Base-by-base conservation (phyloP, 2,113 vertebrate species). In the Bufo gargarizans region DNA sequence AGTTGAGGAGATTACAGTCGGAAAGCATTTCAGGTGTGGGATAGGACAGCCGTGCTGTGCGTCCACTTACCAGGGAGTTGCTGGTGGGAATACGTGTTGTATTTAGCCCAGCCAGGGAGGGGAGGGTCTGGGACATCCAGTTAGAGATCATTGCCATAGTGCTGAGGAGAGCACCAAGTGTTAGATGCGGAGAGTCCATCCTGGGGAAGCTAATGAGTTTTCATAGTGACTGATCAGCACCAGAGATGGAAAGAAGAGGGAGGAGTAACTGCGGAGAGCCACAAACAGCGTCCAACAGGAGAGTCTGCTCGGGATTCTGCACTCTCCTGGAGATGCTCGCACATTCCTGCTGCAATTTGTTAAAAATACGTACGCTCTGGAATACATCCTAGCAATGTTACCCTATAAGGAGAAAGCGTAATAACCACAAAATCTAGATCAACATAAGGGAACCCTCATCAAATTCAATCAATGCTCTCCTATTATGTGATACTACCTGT, bases 101-200 rank as follows among this genome's bases (percentile, higher is more conserved):
- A 78, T 98, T 97, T 88, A 99, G 95, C 93, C 97, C 97, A 84
- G 97, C 96, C 91, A 98, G 94, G 56, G 96, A 96, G 12, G 97
- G 97, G 89, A 99, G 96, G 19, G 95, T 98, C 95, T 98, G 97
- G 93, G 98, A 99, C 97, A 99, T 98, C 98, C 97, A 98, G 95
- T 97, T 98, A 79, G 97, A 97, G 65, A 99, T 96, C 95, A 98
- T 97, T 85, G 97, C 97, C 97, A 99, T 96, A 89, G 97, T 97
- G 91, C 97, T 98, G 72, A 99, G 96, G 87, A 97, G 95, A 93
- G 96, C 97, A 72, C 98, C 98, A 65, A 99, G 96, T 95, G 97
- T 98, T 91, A 99, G 93, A 94, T 98, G 95, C 88, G 97, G 94
- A 91, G 96, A 95, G 67, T 93, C 97, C 97, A 98, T 99, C 89